Evolutionary conservation across 2,113 vertebrate species (phyloP).

Genomic region (Cheirogaleus medius): DNA sequence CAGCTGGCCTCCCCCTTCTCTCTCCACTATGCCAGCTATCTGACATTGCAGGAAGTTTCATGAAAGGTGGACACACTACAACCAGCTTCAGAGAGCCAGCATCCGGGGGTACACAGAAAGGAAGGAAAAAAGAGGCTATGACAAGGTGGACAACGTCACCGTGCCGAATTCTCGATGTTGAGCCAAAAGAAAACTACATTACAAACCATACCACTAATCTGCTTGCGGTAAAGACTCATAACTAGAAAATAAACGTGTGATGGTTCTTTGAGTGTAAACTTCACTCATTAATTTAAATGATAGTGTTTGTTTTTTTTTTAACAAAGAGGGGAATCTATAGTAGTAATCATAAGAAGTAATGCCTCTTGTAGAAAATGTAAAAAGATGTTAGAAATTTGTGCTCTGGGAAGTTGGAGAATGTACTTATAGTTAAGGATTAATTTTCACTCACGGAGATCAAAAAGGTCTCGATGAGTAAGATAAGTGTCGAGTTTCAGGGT

Average conservation of each 20-base stretch:
- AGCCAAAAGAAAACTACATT: not conserved
- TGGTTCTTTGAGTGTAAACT: conserved; percentile 35
- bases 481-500: conserved; percentile 63
- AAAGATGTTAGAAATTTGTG: conserved; percentile 74
- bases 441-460: conserved; percentile 81
- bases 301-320: conserved; percentile 21
- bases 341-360: conserved; percentile 52
- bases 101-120: not conserved
- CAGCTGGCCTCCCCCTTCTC: not conserved
- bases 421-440: conserved; percentile 78
- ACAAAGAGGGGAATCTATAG: conserved; percentile 31
- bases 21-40: not conserved
- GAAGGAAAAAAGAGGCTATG: not conserved
- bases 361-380: conserved; percentile 49
- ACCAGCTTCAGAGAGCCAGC: not conserved
- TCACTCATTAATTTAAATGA: conserved; percentile 59
- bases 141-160: not conserved
- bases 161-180: not conserved
- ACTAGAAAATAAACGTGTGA: conserved; percentile 48
- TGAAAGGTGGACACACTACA: not conserved
- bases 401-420: conserved; percentile 71
- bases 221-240: conserved; percentile 35
- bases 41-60: not conserved
- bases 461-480: conserved; percentile 80
- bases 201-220: not conserved